Conservation (phyloP, 1,140 invertebrate species). For the Venturia canescens region DNA sequence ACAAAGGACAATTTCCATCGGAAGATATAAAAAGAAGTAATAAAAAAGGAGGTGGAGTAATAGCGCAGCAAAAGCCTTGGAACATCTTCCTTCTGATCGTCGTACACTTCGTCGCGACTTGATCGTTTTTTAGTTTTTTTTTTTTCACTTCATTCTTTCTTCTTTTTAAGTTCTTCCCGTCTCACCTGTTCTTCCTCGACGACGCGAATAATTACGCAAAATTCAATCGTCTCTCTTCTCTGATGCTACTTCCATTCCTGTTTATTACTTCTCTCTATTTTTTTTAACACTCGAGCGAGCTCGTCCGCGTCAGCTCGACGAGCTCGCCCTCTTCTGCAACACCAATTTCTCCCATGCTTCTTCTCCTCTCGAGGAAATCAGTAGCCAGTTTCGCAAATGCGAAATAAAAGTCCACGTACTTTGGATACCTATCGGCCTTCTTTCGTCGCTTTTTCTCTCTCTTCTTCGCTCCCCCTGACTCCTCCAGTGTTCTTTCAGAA, state of each 20-base stretch:
- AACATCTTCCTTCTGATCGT: neutral
- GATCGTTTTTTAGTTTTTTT: too few species aligned
- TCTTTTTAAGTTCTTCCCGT: neutral
- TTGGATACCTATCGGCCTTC: conserved; percentile 15
- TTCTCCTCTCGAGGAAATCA: neutral
- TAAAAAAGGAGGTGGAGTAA: conserved; percentile 15
- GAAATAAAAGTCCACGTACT: conserved; percentile 44
- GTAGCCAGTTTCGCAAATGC: conserved; percentile 27
- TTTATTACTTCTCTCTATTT: conserved; percentile 11
- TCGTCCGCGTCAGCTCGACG: conserved; percentile 20
- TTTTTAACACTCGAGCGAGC: conserved; percentile 15
- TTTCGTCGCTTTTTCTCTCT: neutral
- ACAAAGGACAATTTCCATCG: conserved; percentile 45
- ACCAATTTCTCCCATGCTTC: neutral
- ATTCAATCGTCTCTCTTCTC: conserved; percentile 35
- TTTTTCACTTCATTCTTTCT: neutral
- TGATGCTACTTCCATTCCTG: neutral
- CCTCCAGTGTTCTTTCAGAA: too few species aligned
- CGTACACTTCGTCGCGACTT: neutral
- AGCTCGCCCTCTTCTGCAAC: neutral
- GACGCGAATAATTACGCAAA: conserved; percentile 40
- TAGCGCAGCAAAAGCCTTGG: neutral
- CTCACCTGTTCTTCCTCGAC: conserved; percentile 8
- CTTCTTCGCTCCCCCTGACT: too few species aligned
- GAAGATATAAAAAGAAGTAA: neutral